Evolutionary conservation across 1,140 invertebrate species (phyloP), one percentile per base, ranked within the genome.

Genomic region (Homalodisca vitripennis): DNA sequence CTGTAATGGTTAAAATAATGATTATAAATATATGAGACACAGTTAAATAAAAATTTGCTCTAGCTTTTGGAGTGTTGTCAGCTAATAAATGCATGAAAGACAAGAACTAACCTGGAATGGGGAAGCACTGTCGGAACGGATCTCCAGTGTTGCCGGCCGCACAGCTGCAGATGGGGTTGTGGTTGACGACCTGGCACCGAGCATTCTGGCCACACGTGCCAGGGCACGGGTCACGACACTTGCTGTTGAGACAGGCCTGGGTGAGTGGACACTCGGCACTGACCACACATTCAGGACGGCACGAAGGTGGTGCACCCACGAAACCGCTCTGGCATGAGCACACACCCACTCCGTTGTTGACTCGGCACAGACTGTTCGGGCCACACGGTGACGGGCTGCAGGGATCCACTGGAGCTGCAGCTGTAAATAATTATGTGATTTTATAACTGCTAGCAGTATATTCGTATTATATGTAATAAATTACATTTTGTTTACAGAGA

Each of bases 261-360:
- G 89, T 87, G 24, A 88, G 86, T n/a, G 88, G 84, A 77, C 92
- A 95, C 73, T 94, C 92, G 0, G 89, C 87, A 75, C 92, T 83
- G 0, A 90, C 88, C 17, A 90, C 83, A 81, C 90, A 94, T 80
- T 92, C 91, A 24, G 90, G 90, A 72, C 88, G 83, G 75, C 91
- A 93, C 72, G 87, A 88, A 68, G 91, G 89, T 6, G 88, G 87
- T 75, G 85, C 82, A 57, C 86, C 86, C 53, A 83, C 80, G 73
- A 84, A 86, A 46, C 83, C 83, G 0, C 82, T 76, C 66, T 85
- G 81, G 75, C 89, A 90, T 0, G 83, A 85, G 76, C 91, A 92
- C 1, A 88, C 86, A 2, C 89, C 86, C 78, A 88, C 84, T 51
- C 81, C 80, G 74, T 89, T 87, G 30, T 83, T 83, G 73, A 87